phyloP scores from a whole-genome alignment of 2,113 vertebrate genomes.

The Circaetus gallicus region DNA sequence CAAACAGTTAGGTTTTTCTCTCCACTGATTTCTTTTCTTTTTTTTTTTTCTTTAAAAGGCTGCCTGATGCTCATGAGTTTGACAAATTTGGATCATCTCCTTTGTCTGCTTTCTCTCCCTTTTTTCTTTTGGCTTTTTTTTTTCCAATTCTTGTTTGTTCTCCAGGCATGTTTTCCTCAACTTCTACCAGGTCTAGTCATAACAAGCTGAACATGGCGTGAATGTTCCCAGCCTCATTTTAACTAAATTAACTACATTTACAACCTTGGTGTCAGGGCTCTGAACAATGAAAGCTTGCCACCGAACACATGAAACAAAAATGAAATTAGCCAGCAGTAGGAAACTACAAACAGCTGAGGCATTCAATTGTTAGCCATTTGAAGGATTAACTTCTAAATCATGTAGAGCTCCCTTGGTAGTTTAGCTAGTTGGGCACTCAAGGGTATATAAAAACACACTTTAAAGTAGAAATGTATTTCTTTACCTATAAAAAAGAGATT shows the following conservation, averaged over 20 bases:
- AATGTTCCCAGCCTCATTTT: slow-evolving; percentile 66
- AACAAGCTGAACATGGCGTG: slow-evolving; percentile 27
- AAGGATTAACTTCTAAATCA: slow-evolving; percentile 86
- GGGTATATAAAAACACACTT: slow-evolving; percentile 79
- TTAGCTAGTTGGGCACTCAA: slow-evolving; percentile 79
- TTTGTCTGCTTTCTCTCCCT: not conserved
- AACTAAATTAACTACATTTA: slow-evolving; percentile 76
- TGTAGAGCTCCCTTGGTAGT: slow-evolving; percentile 77
- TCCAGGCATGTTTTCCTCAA: not conserved
- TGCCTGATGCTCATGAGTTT: not conserved
- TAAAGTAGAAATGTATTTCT: slow-evolving; percentile 78
- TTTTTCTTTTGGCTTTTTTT: not conserved
- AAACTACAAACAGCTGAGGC: slow-evolving; percentile 79
- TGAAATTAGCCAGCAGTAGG: slow-evolving; percentile 78
- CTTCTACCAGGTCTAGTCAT: slow-evolving; percentile 24
- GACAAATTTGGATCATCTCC: not conserved
- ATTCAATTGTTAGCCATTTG: slow-evolving; percentile 80
- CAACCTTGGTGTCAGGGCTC: slow-evolving; percentile 66
- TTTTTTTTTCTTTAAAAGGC: not conserved
- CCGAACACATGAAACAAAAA: slow-evolving; percentile 77
- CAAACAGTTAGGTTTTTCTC: not conserved
- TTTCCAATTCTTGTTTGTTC: not conserved
- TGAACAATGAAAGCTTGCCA: slow-evolving; percentile 72
- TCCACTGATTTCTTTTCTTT: not conserved
- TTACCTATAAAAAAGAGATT: slow-evolving; percentile 78